Conservation (phyloP, 2,888 invertebrate genomes). For the Zonitis immaculata region DNA sequence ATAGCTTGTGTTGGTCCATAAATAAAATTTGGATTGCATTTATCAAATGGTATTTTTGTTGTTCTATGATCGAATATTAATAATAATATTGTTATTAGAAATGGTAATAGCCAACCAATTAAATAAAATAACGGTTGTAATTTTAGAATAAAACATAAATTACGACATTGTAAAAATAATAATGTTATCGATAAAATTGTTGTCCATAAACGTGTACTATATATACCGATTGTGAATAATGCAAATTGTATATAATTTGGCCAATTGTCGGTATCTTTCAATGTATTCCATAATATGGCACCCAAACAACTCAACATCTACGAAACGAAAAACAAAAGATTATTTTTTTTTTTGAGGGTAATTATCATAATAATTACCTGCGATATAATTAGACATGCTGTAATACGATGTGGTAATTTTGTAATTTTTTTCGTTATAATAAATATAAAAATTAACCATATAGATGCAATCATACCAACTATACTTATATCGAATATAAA, state of each 20-base stretch:
- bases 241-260: conserved; percentile 69
- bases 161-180: conserved; percentile 76
- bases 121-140: conserved; percentile 65
- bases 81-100: conserved; percentile 61
- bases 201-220: conserved; percentile 81
- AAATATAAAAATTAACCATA: conserved; percentile 76
- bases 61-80: conserved; percentile 53
- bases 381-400: conserved; percentile 70
- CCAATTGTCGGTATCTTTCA: conserved; percentile 56
- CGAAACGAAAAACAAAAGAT: conserved; percentile 20
- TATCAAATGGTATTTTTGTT: conserved; percentile 53
- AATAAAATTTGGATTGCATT: conserved; percentile 71
- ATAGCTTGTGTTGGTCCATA: conserved; percentile 74
- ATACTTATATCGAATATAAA: conserved; percentile 84
- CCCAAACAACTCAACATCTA: conserved; percentile 66
- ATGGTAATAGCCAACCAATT: conserved; percentile 60
- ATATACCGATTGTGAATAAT: conserved; percentile 70
- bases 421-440: conserved; percentile 69
- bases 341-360: too few species aligned
- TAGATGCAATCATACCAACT: conserved; percentile 67
- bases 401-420: conserved; percentile 77
- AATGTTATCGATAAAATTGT: conserved; percentile 76
- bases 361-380: conserved; percentile 58
- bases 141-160: conserved; percentile 75
- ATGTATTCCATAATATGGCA: conserved; percentile 68